Evolutionary conservation across 2,888 invertebrate species (phyloP), one percentile per base, ranked within the genome.

Genomic region (Euzophera pinguis): DNA sequence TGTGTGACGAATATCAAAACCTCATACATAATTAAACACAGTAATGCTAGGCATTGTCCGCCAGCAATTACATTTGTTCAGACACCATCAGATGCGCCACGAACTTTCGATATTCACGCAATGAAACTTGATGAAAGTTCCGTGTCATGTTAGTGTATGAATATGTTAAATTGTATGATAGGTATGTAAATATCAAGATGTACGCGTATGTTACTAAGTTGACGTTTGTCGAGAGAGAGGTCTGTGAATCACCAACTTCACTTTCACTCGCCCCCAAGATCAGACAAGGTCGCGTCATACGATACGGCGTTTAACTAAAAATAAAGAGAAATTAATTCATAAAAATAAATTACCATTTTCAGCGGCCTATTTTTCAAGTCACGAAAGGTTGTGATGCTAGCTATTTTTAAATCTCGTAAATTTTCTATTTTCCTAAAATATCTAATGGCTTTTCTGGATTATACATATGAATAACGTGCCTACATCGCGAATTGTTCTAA

Each of bases 241-340:
- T 61, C 57, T 55, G 58, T 84, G 84, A 84, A 67, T 84, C 83
- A 84, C 68, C 71, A 62, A 65, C 67, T 77, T 83, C 74, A 84
- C 88, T 88, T 88, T 88, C 88, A 78, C 84, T 70, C 68, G 67
- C 63, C 71, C 76, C 70, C 67, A 63, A 61, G 69, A 67, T 66
- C 57, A 58, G 48, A 49, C 53, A 59, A 62, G 63, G 64, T 60
- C 60, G 58, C 50, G 45, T 29, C 53, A 58, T 52, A 56, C 54
- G 50, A 49, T 53, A 50, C 53, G 38, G 29, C 27, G 27, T 41
- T 5, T 14, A 27, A 29, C 35, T 35, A 10, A 38, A 38, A 35
- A 35, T 9, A 1, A 39, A 9, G 27, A 13, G 9, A 32, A 39
- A 12, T 39, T 47, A 9, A 39, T 3, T 10, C 9, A 9, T 16